A percentile compares a stretch with the other conserved stretches of the same genome.
Evolutionary conservation across 2,888 invertebrate genomes (phyloP).

Genomic region (Escarpia spicata): DNA sequence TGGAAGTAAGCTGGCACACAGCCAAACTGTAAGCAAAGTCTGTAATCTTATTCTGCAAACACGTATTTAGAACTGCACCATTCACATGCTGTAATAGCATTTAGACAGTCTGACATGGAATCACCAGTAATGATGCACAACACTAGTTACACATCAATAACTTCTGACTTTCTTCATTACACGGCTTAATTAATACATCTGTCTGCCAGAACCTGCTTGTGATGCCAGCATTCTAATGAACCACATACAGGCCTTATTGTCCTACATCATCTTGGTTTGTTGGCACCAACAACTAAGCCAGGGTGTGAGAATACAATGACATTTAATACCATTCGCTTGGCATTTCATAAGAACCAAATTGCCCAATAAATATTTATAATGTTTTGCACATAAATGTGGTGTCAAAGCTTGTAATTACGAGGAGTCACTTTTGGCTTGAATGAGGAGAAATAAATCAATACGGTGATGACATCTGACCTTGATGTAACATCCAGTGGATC

Average conservation of each 20-base stretch:
- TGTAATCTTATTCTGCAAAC: background rate
- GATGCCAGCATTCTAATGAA: background rate
- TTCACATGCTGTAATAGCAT: background rate
- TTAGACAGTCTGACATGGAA: background rate
- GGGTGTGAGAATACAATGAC: background rate
- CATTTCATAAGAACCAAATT: background rate
- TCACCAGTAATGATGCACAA: background rate
- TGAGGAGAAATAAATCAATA: background rate
- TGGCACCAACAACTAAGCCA: background rate
- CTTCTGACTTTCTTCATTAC: background rate
- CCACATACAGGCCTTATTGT: background rate
- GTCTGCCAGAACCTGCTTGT: background rate
- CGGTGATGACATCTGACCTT: background rate
- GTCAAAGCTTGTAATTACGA: background rate
- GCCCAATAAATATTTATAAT: slow-evolving; percentile 13
- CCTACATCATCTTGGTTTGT: background rate
- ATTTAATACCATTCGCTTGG: background rate
- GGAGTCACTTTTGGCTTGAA: background rate
- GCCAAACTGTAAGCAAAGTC: background rate
- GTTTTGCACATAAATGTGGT: background rate
- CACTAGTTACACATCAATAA: background rate
- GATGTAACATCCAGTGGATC: background rate
- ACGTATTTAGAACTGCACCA: too few species aligned
- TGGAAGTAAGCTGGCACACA: background rate
- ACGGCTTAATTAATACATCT: background rate